A percentile compares a stretch with the other conserved stretches of the same genome.
Conservation (phyloP, 2,797 vertebrate species). For the Takifugu rubripes region DNA sequence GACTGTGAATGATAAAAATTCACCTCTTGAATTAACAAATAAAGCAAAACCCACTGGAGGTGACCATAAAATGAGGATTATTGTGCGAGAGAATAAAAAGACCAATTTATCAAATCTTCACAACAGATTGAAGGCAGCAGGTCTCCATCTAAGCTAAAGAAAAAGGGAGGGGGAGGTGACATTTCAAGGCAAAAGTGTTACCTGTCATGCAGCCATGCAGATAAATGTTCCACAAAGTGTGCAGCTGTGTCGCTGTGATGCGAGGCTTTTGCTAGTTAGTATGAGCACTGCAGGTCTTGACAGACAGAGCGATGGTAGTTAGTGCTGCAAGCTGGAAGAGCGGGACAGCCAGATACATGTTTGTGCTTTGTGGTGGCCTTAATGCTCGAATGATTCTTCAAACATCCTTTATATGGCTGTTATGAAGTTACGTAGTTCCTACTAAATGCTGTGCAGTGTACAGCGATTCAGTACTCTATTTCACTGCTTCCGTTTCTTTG, state of each 20-base stretch:
- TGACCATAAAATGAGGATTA: conserved; percentile 21
- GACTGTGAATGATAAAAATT: too few relatives aligned
- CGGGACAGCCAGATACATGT: conserved; percentile 45
- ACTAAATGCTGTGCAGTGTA: neutral
- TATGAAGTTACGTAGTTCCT: conserved; percentile 22
- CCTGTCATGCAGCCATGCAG: conserved; percentile 67
- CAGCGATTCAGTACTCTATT: too few relatives aligned
- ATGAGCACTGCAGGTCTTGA: conserved; percentile 48
- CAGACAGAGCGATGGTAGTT: conserved; percentile 61
- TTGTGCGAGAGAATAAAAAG: conserved; percentile 27
- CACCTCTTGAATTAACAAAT: too few relatives aligned
- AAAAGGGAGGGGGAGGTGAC: conserved; percentile 38
- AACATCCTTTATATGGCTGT: conserved; percentile 34
- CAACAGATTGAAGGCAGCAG: conserved; percentile 35
- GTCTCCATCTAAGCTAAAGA: conserved; percentile 30
- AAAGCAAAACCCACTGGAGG: conserved; percentile 5
- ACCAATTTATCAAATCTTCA: conserved; percentile 24
- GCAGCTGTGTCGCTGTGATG: conserved; percentile 26
- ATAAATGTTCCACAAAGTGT: conserved; percentile 30
- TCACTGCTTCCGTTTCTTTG: conserved; percentile 7
- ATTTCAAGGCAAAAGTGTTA: conserved; percentile 72
- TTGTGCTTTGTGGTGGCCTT: conserved; percentile 36
- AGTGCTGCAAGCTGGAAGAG: conserved; percentile 63
- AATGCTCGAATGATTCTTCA: conserved; percentile 38
- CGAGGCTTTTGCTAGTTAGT: conserved; percentile 56